Evolutionary conservation across 2,797 vertebrate genomes (phyloP).

Genomic region (Eulemur albifrons): DNA sequence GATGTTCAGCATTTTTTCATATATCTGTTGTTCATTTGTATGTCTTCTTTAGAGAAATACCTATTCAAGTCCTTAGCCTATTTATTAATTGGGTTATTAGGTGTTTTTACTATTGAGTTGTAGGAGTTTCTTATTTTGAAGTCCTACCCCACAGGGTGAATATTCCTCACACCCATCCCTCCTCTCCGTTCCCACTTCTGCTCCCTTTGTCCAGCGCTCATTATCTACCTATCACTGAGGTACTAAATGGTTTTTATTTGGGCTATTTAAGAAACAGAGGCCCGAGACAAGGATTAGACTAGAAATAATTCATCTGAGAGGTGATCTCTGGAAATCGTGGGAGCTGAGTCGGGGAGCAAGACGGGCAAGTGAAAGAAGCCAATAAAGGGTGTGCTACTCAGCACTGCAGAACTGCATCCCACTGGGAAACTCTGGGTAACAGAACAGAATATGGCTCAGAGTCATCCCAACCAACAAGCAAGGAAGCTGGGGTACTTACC

Average conservation of each 20-base stretch:
- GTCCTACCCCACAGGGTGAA: background rate
- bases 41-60: background rate
- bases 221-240: background rate
- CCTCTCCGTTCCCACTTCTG: background rate
- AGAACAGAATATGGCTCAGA: background rate
- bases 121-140: background rate
- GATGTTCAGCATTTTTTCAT: background rate
- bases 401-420: background rate
- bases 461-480: background rate
- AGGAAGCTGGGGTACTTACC: background rate
- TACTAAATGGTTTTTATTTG: background rate
- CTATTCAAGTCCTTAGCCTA: background rate
- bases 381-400: background rate
- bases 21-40: background rate
- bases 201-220: background rate
- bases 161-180: background rate
- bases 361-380: background rate
- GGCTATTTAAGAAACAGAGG: background rate
- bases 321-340: background rate
- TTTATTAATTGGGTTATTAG: background rate
- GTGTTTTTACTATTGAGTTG: background rate
- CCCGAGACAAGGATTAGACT: background rate
- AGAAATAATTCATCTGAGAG: background rate
- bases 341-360: background rate
- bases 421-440: background rate